These are phyloP conservation scores for Gymnocheta viridis DNA, from an alignment of 2,888 invertebrate species.

Conservation along the genomic window DNA sequence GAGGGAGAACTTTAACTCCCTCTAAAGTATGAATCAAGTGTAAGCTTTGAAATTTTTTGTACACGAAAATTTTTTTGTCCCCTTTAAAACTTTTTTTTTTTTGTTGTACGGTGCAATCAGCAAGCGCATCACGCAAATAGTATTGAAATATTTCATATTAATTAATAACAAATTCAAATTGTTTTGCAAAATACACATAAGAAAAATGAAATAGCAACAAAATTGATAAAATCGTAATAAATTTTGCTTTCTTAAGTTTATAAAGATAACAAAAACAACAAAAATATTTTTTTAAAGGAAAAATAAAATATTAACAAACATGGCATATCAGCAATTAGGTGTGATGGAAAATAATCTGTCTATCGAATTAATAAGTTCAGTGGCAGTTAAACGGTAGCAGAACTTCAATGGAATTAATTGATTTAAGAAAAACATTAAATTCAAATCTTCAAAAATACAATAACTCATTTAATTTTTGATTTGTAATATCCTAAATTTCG, in stretches of 20 bases:
- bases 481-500: too few species aligned
- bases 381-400: neutral
- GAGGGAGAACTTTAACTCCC: too few species aligned
- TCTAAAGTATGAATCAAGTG: too few species aligned
- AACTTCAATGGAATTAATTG: slow-evolving; percentile 16
- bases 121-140: slow-evolving; percentile 17
- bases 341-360: slow-evolving; percentile 46
- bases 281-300: neutral
- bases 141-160: slow-evolving; percentile 40
- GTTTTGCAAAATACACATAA: slow-evolving; percentile 23
- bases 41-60: too few species aligned
- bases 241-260: neutral
- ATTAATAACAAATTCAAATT: slow-evolving; percentile 53
- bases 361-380: slow-evolving; percentile 27
- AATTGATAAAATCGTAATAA: slow-evolving; percentile 15
- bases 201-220: slow-evolving; percentile 24
- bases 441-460: too few species aligned
- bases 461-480: too few species aligned
- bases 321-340: slow-evolving; percentile 32
- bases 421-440: neutral
- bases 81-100: too few species aligned
- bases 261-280: slow-evolving; percentile 19
- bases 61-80: too few species aligned
- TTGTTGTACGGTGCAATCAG: too few species aligned
- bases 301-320: neutral